Evolutionary conservation across 92 coral and sea anemone genomes (phyloP), one percentile per base, ranked within the genome.

Genomic region (Epizoanthus ramosus): DNA sequence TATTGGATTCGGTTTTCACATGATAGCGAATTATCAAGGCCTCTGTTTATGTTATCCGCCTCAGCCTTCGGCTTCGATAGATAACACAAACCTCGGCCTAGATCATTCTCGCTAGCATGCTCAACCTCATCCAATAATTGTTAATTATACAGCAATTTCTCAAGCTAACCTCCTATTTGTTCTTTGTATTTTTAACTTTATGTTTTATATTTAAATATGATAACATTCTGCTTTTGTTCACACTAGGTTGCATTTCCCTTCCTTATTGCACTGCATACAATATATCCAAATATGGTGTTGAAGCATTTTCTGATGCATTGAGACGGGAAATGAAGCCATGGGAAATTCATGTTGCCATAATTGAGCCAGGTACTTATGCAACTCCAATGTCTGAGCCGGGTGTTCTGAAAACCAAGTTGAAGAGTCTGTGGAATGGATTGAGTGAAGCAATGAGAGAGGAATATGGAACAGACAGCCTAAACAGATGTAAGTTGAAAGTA

Each of bases 301-400:
- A 87, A 57, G 90, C 83, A 65, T 87, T 87, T 28, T 81, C 86
- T 7, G 90, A 87, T 66, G 90, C 90, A 9, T 70, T 87, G 41
- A 80, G 90, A 54, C 68, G 71, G 22, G 90, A 87, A 61, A 7
- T 87, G 41, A 64, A 79, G 7, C 31, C 57, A 23, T 87, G 90
- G 90, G 65, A 24, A 23, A 69, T 87, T 28, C 35, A 57, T 23
- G 80, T 81, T 53, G 50, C 63, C 53, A 73, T 87, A 9, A 43
- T 87, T 23, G 87, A 87, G 33, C 90, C 90, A 66, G 80, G 87
- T 16, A 74, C 73, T 43, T 87, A 73, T 68, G 67, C 71, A 73
- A 87, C 90, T 13, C 58, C 73, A 21, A 87, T 87, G 59, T 81
- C 83, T n/a, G 69, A 54, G 41, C 79, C 73, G 19, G 63, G 66